Evolutionary conservation across 2,797 vertebrate genomes (phyloP).

Genomic region (Graptemys geographica): DNA sequence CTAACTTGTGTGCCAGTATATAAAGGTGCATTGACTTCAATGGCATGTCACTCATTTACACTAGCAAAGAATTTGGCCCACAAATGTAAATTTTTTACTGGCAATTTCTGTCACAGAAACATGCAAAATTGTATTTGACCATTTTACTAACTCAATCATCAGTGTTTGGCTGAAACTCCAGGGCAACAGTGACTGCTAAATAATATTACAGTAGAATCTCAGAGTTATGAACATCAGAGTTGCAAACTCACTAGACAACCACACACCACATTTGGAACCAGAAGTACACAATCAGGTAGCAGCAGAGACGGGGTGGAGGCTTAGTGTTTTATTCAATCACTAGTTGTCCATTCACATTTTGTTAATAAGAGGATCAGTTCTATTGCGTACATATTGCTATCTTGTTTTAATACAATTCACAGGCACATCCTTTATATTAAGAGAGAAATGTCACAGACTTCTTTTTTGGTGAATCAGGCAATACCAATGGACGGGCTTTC

Average conservation of each 20-base stretch:
- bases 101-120: not conserved
- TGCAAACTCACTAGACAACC: too few species aligned
- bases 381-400: not conserved
- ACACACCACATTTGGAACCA: too few species aligned
- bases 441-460: not conserved
- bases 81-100: not conserved
- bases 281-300: too few species aligned
- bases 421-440: not conserved
- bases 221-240: too few species aligned
- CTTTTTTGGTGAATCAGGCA: not conserved
- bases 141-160: not conserved
- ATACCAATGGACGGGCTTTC: not conserved
- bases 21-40: not conserved
- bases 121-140: not conserved
- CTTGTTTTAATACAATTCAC: not conserved
- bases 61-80: not conserved
- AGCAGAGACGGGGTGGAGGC: not conserved
- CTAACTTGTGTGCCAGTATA: not conserved
- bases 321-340: not conserved
- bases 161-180: slow-evolving; percentile 32
- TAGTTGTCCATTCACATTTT: not conserved
- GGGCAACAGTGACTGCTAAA: slow-evolving; percentile 38
- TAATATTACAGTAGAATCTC: not conserved
- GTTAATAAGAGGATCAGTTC: not conserved
- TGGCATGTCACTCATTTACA: not conserved